phyloP scores from a whole-genome alignment of 1,140 invertebrate species.

The Hetaerina americana region DNA sequence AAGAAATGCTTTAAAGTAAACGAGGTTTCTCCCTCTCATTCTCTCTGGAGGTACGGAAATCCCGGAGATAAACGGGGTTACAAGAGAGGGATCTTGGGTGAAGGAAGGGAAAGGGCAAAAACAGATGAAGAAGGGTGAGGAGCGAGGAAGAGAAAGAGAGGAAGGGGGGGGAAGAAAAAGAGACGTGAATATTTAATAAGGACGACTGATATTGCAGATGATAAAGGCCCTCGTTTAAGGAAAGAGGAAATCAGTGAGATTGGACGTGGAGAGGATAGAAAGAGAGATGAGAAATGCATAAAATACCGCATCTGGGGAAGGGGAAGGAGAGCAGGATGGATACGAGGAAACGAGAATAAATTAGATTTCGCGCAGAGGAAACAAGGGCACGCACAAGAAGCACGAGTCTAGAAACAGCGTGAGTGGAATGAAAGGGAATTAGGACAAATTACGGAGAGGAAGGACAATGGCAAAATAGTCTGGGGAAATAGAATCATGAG shows the following conservation, averaged over 20 bases:
- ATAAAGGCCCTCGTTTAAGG: background rate
- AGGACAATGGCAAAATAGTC: too few relatives aligned
- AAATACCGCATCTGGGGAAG: background rate
- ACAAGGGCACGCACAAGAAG: too few relatives aligned
- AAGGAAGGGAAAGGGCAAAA: background rate
- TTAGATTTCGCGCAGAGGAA: background rate
- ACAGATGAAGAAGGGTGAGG: background rate
- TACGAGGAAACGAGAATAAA: background rate
- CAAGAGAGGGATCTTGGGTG: too few relatives aligned
- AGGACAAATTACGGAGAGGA: too few relatives aligned
- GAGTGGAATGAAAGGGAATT: too few relatives aligned
- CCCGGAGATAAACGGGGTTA: too few relatives aligned
- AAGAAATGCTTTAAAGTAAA: background rate
- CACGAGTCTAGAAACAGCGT: too few relatives aligned
- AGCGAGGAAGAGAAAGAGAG: background rate
- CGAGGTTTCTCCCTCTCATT: background rate
- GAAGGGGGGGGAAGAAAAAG: too few relatives aligned
- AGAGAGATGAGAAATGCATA: background rate
- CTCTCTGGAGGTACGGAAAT: too few relatives aligned
- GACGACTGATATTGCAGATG: background rate
- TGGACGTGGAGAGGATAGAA: background rate
- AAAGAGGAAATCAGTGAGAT: background rate
- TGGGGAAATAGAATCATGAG: too few relatives aligned
- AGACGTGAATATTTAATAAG: background rate
- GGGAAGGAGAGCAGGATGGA: too few relatives aligned